Conservation (phyloP, 2,888 invertebrate genomes). For the Dinocampus coccinellae region DNA sequence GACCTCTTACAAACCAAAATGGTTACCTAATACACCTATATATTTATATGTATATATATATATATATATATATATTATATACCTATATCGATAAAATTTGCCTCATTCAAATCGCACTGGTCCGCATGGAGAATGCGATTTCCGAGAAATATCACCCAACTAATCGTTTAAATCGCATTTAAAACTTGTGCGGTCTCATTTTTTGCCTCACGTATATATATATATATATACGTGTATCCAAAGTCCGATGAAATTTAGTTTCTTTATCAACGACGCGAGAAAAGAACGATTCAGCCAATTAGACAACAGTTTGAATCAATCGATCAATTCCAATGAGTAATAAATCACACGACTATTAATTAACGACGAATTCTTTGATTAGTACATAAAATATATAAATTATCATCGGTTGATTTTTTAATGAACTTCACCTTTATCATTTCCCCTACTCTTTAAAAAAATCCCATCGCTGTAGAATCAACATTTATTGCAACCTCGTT, state of each 20-base stretch:
- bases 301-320: constrained; percentile 8
- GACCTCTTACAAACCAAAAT: not conserved
- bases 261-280: not conserved
- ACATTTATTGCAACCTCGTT: constrained; percentile 13
- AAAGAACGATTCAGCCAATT: constrained; percentile 1
- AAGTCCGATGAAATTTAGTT: not conserved
- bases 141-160: not conserved
- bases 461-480: constrained; percentile 21
- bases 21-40: not conserved
- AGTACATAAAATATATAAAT: not conserved
- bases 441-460: not conserved
- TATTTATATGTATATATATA: not conserved
- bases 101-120: not conserved
- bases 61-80: not conserved
- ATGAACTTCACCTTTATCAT: constrained; percentile 22
- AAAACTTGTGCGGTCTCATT: not conserved
- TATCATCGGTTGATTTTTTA: constrained; percentile 22
- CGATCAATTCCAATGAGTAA: constrained; percentile 17
- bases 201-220: not conserved
- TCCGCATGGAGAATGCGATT: not conserved
- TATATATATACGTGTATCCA: not conserved
- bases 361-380: not conserved
- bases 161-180: not conserved
- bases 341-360: constrained; percentile 35
- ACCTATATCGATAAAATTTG: not conserved